Evolutionary conservation across 2,113 vertebrate species (phyloP), one percentile per base, ranked within the genome.

Genomic region (Strix aluco): DNA sequence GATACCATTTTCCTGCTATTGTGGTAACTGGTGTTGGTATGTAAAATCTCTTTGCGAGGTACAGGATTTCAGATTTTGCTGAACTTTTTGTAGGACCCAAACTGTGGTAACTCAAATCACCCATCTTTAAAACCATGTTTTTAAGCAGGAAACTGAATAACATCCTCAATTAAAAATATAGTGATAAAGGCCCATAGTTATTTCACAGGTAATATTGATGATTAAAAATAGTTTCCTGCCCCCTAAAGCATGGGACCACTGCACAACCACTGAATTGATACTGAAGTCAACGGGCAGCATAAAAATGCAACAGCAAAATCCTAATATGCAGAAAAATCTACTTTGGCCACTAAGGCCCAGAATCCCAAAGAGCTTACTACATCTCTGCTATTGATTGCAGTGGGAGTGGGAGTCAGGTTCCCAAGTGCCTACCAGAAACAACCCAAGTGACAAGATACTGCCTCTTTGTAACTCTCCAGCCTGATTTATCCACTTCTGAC

Each of bases 401-500:
- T 7, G 10, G 25, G 32, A 78, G 20, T 47, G 11, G 38, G 29
- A 83, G 47, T 88, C 79, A 57, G 51, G 18, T 42, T 94, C 62
- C 52, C 40, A 30, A 61, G 49, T 2, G 82, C 78, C 74, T 58
- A 55, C 34, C 52, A 88, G 79, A 46, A 90, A 67, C 38, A 38
- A n/a, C 62, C 54, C 85, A 86, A 15, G 34, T 92, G 96, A 94
- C 88, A 93, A 95, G 92, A 93, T 95, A 86, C 94, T 84, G 69
- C 52, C 94, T 86, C 86, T 91, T 82, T 85, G 69, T 94, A 95
- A 62, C 66, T 77, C 94, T 88, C 78, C 70, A 47, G 65, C 13
- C 71, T 95, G 95, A 95, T 97, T 95, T 97, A 97, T 92, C 81
- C 86, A 66, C 78, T 80, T 66, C 74, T 92, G 94, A 91, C 91